Conservation (phyloP, 2,797 vertebrate genomes). For the Potorous gilbertii region DNA sequence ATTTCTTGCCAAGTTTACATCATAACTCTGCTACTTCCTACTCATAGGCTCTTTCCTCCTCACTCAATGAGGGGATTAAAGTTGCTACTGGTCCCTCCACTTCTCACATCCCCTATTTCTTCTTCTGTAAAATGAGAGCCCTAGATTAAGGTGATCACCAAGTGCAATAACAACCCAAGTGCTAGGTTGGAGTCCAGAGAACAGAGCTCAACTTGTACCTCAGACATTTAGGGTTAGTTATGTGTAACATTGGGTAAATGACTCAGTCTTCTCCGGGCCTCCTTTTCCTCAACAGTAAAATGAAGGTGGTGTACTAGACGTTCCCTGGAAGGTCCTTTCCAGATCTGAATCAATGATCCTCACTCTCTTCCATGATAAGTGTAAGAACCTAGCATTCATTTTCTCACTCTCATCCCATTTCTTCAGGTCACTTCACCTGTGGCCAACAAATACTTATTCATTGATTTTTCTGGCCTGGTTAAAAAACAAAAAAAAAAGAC, state of each 20-base stretch:
- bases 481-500: background rate
- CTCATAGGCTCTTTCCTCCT: background rate
- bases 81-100: background rate
- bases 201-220: background rate
- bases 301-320: background rate
- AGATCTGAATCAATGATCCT: background rate
- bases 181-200: background rate
- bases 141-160: background rate
- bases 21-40: background rate
- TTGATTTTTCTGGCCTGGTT: background rate
- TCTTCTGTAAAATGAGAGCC: background rate
- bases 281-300: background rate
- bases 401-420: background rate
- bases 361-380: background rate
- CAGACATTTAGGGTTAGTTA: background rate
- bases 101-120: background rate
- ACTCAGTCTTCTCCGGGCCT: background rate
- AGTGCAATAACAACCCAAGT: background rate
- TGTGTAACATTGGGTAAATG: background rate
- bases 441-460: background rate
- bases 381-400: background rate
- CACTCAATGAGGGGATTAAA: background rate
- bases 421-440: background rate
- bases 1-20: background rate
- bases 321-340: background rate